These are phyloP conservation scores for Leptestheria dahalacensis DNA, from an alignment of 1,140 invertebrate genomes.

Conservation along the genomic window DNA sequence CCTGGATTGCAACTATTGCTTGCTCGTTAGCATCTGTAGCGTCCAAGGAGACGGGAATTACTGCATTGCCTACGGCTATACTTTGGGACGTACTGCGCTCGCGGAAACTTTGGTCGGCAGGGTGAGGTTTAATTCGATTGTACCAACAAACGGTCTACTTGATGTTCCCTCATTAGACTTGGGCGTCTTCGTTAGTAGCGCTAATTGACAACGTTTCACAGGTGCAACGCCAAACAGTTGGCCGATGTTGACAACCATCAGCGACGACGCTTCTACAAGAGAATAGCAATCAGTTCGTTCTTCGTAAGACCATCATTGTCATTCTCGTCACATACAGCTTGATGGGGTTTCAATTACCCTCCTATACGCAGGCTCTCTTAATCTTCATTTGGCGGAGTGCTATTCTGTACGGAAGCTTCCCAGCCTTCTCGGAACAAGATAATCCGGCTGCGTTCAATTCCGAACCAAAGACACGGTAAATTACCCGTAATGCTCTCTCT, in stretches of 20 bases:
- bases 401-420: conserved; percentile 54
- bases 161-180: too few species aligned
- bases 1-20: conserved; percentile 56
- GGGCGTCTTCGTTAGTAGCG: too few species aligned
- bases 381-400: conserved; percentile 45
- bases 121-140: background rate
- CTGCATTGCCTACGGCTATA: conserved; percentile 56
- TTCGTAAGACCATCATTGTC: too few species aligned
- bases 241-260: background rate
- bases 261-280: background rate
- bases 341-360: too few species aligned
- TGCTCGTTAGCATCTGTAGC: background rate
- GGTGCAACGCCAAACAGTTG: too few species aligned
- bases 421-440: conserved; percentile 65
- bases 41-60: conserved; percentile 81
- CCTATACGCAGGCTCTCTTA: conserved; percentile 40
- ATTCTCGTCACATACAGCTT: too few species aligned
- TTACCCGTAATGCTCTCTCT: background rate
- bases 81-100: conserved; percentile 52
- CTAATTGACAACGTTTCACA: too few species aligned
- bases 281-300: background rate
- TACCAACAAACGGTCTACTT: too few species aligned
- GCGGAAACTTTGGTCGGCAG: conserved; percentile 30
- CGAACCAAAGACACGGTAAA: conserved; percentile 49
- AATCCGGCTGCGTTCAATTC: conserved; percentile 65